Evolutionary conservation across 2,888 invertebrate genomes (phyloP), one percentile per base, ranked within the genome.

Genomic region (Eupithecia tripunctaria): DNA sequence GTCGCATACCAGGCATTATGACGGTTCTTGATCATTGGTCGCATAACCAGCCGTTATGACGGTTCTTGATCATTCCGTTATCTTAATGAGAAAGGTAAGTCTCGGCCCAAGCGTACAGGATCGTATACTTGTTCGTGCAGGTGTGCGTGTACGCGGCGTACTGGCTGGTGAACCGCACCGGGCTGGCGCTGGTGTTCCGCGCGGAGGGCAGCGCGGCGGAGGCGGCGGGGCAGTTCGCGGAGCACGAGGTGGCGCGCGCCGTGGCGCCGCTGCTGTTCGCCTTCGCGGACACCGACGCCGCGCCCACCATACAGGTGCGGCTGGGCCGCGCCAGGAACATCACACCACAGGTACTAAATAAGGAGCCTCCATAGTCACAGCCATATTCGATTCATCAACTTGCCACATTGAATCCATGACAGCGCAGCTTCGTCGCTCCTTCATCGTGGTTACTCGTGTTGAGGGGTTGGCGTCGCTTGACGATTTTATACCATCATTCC

Each of bases 81-180:
- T 38, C 14, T 12, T 3, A 14, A 2, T 38, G 38, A 38, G n/a
- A n/a, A n/a, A n/a, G 38, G 0, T 2, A 1, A 10, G 38, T 38
- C 38, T 38, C 1, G 14, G 38, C 38, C 14, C 38, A 38, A 38
- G 41, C 5, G 41, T 15, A 41, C 3, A 41, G 41, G 41, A 8
- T 6, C 4, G 41, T 4, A 1, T 12, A 5, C 3, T 15, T 41
- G 15, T 43, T 43, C 21, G 47, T 51, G 27, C 86, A 96, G 96
- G 95, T 98, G 81, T 96, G 96, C 27, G 95, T 99, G 36, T 97
- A 96, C 67, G 97, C 98, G 3, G 97, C 98, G 3, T 99, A 97
- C 93, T 99, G 99, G 99, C 96, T 99, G 79, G 96, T 99, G 74
- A 99, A 99, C 94, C 97, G 98, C 90, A 97, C 99, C 8, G 99